A percentile compares a stretch with the other conserved stretches of the same genome.
Evolutionary conservation across 2,797 vertebrate genomes (phyloP).

Genomic region (Naso thynnoides): DNA sequence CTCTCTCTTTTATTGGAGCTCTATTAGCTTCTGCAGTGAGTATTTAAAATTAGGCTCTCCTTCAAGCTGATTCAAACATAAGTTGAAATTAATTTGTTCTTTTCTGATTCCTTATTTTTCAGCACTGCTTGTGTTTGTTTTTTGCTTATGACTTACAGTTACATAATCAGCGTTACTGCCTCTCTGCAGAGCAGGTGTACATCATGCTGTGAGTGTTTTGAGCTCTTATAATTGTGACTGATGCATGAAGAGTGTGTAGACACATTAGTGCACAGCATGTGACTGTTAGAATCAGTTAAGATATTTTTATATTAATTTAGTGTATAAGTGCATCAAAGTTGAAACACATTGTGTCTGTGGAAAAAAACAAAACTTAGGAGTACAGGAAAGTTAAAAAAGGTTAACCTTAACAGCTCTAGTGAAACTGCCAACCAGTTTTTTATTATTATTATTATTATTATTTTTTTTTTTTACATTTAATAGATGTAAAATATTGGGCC

Average conservation of each 20-base stretch:
- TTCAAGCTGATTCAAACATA: background rate
- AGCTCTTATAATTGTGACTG: slow-evolving; percentile 29
- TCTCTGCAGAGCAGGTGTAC: slow-evolving; percentile 14
- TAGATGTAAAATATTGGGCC: background rate
- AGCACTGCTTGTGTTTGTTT: background rate
- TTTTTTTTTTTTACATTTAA: slow-evolving; percentile 9
- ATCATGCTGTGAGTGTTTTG: slow-evolving; percentile 44
- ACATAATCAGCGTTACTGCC: background rate
- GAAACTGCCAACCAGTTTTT: background rate
- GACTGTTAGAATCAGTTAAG: slow-evolving; percentile 19
- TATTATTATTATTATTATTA: background rate
- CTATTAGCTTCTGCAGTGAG: background rate
- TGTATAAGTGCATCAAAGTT: background rate
- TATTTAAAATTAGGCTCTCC: background rate
- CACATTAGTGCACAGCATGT: slow-evolving; percentile 11
- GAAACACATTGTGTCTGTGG: too few relatives aligned
- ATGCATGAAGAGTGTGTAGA: slow-evolving; percentile 11
- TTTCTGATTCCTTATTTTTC: background rate
- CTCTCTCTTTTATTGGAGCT: background rate
- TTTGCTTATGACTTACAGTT: background rate
- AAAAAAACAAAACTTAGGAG: too few relatives aligned
- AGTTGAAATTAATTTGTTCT: background rate
- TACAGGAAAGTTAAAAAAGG: background rate
- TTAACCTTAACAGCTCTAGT: background rate
- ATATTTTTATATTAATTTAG: background rate